phyloP scores from a whole-genome alignment of 2,888 invertebrate species.

The Morpho deidamia region DNA sequence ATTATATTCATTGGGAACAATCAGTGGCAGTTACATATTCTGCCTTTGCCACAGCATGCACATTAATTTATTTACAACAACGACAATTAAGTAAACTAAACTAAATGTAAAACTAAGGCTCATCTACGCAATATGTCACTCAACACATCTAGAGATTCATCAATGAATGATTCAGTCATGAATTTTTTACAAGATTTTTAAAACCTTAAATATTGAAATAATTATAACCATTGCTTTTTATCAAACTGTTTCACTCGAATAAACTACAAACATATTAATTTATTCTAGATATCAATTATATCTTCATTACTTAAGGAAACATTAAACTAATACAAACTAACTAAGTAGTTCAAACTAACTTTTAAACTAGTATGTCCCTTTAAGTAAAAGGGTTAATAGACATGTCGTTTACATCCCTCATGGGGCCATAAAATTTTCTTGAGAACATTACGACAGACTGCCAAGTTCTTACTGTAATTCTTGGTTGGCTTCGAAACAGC shows the following conservation, averaged over 20 bases:
- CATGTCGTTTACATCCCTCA: constrained; percentile 8
- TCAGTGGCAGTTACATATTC: too few species aligned
- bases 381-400: constrained; percentile 11
- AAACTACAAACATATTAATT: background rate
- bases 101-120: too few species aligned
- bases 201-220: too few species aligned
- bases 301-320: background rate
- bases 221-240: too few species aligned
- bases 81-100: too few species aligned
- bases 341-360: background rate
- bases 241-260: background rate
- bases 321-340: background rate
- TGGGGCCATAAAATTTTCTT: constrained; percentile 11
- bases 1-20: too few species aligned
- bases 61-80: too few species aligned
- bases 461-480: constrained; percentile 19
- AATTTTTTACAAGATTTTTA: too few species aligned
- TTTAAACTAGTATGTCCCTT: constrained; percentile 2
- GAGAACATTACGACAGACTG: constrained; percentile 13
- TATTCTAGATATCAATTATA: background rate
- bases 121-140: too few species aligned
- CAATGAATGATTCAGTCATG: too few species aligned
- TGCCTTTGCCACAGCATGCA: too few species aligned
- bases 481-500: constrained; percentile 18
- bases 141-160: too few species aligned